Percentiles rank a stretch among this genome's conserved stretches.
Conservation (phyloP, 2,113 vertebrate genomes). For the Festucalex cinctus region DNA sequence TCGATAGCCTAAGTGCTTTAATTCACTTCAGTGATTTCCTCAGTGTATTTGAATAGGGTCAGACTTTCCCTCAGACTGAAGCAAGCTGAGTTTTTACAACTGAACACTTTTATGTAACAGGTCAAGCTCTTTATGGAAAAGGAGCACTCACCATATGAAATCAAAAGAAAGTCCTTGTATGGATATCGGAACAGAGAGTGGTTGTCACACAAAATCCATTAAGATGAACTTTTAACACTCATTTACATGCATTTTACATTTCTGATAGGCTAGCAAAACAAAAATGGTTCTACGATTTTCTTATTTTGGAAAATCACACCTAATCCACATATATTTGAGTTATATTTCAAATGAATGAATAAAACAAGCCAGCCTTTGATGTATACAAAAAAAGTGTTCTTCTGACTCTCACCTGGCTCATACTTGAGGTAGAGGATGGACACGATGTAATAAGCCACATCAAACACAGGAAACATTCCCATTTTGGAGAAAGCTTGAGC, state of each 20-base stretch:
- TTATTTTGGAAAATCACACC: background rate
- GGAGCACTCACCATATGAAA: conserved; percentile 8
- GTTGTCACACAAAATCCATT: background rate
- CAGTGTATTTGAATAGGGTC: conserved; percentile 26
- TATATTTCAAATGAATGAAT: background rate
- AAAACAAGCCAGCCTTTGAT: background rate
- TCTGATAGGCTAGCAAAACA: background rate
- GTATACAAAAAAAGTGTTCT: background rate
- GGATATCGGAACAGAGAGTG: conserved; percentile 4
- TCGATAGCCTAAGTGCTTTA: conserved; percentile 27
- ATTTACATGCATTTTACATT: background rate
- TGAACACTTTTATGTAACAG: conserved; percentile 52
- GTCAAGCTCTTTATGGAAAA: conserved; percentile 54
- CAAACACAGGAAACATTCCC: conserved; percentile 92
- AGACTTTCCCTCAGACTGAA: conserved; percentile 23
- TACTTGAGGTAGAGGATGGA: conserved; percentile 97
- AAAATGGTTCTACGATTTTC: background rate
- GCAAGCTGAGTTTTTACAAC: conserved; percentile 16
- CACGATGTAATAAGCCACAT: conserved; percentile 93
- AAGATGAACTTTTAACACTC: background rate
- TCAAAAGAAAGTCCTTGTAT: conserved; percentile 29
- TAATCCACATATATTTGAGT: background rate
- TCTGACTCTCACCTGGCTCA: conserved; percentile 84
- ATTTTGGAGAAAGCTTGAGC: conserved; percentile 87
- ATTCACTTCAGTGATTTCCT: conserved; percentile 28